A percentile compares a stretch with the other conserved stretches of the same genome.
These are phyloP conservation scores for Cheilosia impressa DNA, from an alignment of 2,888 invertebrate species.

Conservation along the genomic window DNA sequence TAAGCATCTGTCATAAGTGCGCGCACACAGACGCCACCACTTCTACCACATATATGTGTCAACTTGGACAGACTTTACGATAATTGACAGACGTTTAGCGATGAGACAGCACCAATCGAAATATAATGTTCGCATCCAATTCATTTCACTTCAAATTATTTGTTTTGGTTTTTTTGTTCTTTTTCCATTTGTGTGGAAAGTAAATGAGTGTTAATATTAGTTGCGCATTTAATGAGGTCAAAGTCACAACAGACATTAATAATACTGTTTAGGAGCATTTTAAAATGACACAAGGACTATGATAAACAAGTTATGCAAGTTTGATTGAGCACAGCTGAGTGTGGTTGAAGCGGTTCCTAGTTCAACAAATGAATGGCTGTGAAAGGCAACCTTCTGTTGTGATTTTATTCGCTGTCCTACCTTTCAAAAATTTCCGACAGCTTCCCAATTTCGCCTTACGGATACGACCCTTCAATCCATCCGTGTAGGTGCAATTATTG, in stretches of 20 bases:
- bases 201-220: conserved; percentile 3
- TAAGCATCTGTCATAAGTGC: conserved; percentile 3
- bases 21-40: background rate
- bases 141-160: background rate
- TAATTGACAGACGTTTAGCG: conserved; percentile 23
- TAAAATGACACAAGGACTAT: background rate
- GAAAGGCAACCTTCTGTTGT: too few relatives aligned
- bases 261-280: background rate
- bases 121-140: background rate
- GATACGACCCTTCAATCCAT: too few relatives aligned
- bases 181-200: background rate
- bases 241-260: background rate
- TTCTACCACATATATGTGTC: background rate
- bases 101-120: conserved; percentile 1
- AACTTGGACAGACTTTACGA: background rate
- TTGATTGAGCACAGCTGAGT: too few relatives aligned
- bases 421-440: too few relatives aligned
- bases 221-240: background rate
- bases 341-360: too few relatives aligned
- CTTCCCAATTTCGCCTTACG: too few relatives aligned
- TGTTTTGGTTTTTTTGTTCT: conserved; percentile 2
- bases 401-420: too few relatives aligned
- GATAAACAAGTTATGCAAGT: too few relatives aligned
- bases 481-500: too few relatives aligned
- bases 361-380: too few relatives aligned